Evolutionary conservation across 2,888 invertebrate species (phyloP), one percentile per base, ranked within the genome.

Genomic region (Pediacus dermestoides): DNA sequence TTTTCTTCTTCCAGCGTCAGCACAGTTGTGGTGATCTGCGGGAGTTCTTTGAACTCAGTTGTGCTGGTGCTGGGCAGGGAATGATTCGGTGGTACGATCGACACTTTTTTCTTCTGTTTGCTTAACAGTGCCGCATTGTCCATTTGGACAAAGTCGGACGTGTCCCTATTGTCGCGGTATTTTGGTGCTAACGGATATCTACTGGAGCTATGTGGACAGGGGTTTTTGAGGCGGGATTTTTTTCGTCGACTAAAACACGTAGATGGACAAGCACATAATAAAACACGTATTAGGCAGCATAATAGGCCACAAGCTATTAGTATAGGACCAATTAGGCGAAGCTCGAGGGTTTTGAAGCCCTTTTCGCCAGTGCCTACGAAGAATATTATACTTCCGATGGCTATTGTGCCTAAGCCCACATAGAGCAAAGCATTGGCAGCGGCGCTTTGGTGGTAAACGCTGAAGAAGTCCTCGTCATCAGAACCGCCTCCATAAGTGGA

Each of bases 281-380:
- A 74, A 60, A 90, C 85, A 57, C 90, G 81, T 60, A 90, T 76
- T 61, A 89, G 73, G 72, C 88, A 88, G 72, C 88, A 88, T 52
- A 86, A 76, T 58, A 88, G 76, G 55, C 90, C 90, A 57, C 86
- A 77, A 60, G 78, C 81, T 64, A 63, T 56, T 40, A 70, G 51
- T 46, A 87, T 84, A 46, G 90, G 90, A 47, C 91, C 91, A 70
- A 90, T 88, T 61, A 90, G 77, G 57, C 88, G 80, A 55, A 91
- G 74, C 65, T 88, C 89, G 49, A 86, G 80, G 50, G 90, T 89
- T 71, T 82, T 88, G 79, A 85, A 89, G 71, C 82, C 78, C 72
- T 89, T 88, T 73, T 90, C 90, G 61, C 90, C 90, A 50, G 89
- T 88, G 56, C 89, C 90, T 51, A 90, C 89, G 73, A 90, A 89